Base-by-base conservation (phyloP, 2,113 vertebrate species). In the Neodontobutis hainanensis region DNA sequence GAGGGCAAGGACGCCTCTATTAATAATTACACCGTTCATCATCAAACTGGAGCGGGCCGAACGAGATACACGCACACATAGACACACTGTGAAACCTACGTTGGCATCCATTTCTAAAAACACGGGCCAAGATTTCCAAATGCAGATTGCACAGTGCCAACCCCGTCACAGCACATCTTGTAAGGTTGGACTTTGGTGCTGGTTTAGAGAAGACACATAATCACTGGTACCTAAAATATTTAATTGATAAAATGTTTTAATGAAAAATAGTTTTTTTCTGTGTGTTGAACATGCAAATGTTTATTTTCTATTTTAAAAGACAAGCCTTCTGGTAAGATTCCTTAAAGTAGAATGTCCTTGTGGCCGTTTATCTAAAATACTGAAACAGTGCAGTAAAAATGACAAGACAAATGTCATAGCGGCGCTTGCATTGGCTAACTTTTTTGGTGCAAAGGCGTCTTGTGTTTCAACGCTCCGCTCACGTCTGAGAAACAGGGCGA, bases 11-110 rank as follows among this genome's bases (percentile, higher is more conserved):
- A 50, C 8, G 36, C 53, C 70, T 60, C 70, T 77, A 70, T 87
- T 82, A 87, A 87, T 86, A 84, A 87, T 90, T 83, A 82, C 80
- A 74, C 79, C 71, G 75, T 83, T 78, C 45, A 76, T 90, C 79
- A 74, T 43, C 59, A 57, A 58, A 77, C 62, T 44, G 27, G 57
- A 65, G 65, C 61, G 67, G 72, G 65, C 57, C 34, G 56, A 27
- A 27, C 19, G 19, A 27, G 19, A 27, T 27, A 27, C 19, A 27
- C 19, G 19, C 19, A 27, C 19, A 27, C 77, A 74, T 32, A 27
- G 65, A 51, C 16, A 66, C 46, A 5, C 69, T 50, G 53, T 52
- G 67, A 50, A 65, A 78, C 63, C 9, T 42, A 53, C 43, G 64
- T 47, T 64, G 65, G 65, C 73, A 68, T 53, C 14, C 0, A 32